Base-by-base conservation (phyloP, 2,888 invertebrate genomes). In the Mayetiola destructor region DNA sequence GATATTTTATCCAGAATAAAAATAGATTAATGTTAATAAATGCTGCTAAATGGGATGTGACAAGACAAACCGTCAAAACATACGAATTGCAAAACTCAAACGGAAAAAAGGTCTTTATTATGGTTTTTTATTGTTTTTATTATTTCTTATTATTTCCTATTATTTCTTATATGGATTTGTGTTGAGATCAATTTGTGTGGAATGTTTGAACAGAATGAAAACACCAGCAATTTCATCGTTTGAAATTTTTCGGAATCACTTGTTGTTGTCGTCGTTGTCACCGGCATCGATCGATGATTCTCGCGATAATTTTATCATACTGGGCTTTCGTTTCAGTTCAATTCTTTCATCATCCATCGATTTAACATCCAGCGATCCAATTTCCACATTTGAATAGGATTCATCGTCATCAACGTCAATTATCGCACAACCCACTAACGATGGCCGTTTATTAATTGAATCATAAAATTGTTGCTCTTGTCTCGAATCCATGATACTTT, bases 341-440 rank as follows among this genome's bases (percentile, higher is more conserved):
- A 12, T n/a, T 27, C 16, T 27, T n/a, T 27, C 48, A 16, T 48
- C 48, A n/a, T 48, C 48, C 8, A 48, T 27, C 1, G 23, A 16
- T 2, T 6, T n/a, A 5, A 27, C 23, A 16, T 48, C 48, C n/a
- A 23, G 6, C 16, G 48, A 48, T n/a, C n/a, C n/a, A n/a, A n/a
- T n/a, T n/a, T n/a, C n/a, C n/a, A n/a, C n/a, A 27, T 48, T 23
- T n/a, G 14, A 27, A 10, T 27, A 27, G 23, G 29, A n/a, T 27
- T 14, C n/a, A n/a, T 48, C 48, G n/a, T 48, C 48, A 48, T 48
- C 48, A 16, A 48, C 16, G 9, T 48, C 48, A 27, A 48, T 48
- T n/a, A 48, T 48, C 14, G 48, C 48, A 27, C 48, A 23, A n/a
- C 48, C 48, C 23, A 48, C 48, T n/a, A 48, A 48, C 5, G 48